Base-by-base conservation (phyloP, 1,140 invertebrate genomes). In the Hormaphis cornu region DNA sequence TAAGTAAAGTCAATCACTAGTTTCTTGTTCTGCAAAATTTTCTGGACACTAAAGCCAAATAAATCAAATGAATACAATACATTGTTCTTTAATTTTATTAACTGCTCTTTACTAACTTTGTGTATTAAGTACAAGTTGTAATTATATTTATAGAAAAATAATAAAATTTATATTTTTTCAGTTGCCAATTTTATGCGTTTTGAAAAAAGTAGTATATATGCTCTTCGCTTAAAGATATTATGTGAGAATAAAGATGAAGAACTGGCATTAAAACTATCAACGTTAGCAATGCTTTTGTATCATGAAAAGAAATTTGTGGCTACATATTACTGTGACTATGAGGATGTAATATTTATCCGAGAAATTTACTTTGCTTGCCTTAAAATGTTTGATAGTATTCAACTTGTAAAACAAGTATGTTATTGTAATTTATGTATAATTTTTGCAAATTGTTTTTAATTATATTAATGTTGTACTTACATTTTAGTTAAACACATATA, bases 361-460 rank as follows among this genome's bases (percentile, higher is more conserved):
- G 61, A 66, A 50, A 50, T 66, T 50, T 50, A 66, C 50, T 66
- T 26, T 48, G 61, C 44, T 24, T 66, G 44, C 12, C 61, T 66
- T 50, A 26, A 50, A 14, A 14, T 26, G 6, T 2, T 20, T 16
- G 35, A 50, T 48, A 50, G 24, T 8, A 22, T 22, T 3, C 28
- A 66, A 48, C 61, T 66, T 12, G n/a, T 66, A 16, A 10, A 22
- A 8, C 28, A 50, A 12, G 61, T 66, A 46, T 5, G 40, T 44
- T 26, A 35, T 35, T 33, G 1, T 54, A 20, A 33, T 33, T 54
- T 12, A 22, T 22, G 35, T 3, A 10, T 7, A 33, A 35, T 14
- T 35, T 4, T 54, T 1, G 26, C 8, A 14, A 63, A 14, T 35
- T 24, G 24, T 1, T 44, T 63, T 28, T 9, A 46, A 63, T 4